Evolutionary conservation across 1,140 invertebrate genomes (phyloP), one percentile per base, ranked within the genome.

Genomic region (Sesamia nonagrioides): DNA sequence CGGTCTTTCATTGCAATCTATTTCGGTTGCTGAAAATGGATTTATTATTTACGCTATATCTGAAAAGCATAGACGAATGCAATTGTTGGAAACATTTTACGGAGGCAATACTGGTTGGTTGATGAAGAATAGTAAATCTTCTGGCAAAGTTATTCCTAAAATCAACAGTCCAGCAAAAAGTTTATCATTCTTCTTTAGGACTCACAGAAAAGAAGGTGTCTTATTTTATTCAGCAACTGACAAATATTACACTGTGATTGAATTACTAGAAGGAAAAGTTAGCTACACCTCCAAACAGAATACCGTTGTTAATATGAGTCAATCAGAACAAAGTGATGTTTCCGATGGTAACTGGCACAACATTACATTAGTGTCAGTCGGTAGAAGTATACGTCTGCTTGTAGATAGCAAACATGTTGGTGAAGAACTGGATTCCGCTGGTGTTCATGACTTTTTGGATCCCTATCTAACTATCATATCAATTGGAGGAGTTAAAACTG

Each of bases 371-470:
- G 93, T 96, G 58, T 96, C 97, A 0, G 95, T 96, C 27, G 96
- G 96, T n/a, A 95, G 97, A 61, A 96, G 96, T 9, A 94, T 98
- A 17, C 95, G 96, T 76, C 82, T 98, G 3, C 89, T 97, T 17
- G 91, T 98, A 0, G 97, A 98, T 89, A 96, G 95, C 21, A 86
- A 91, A n/a, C 93, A 96, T 74, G 95, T 97, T 0, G 98, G 98
- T 0, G 98, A 98, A 84, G 98, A 98, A 87, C 94, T 99, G 3
- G 98, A 98, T 87, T 95, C 97, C 1, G 97, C 96, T 13, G 97
- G 97, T 11, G 97, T 98, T 1, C 98, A 99, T 88, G 98, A 99
- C 88, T 98, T 99, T 89, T 95, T 99, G 8, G 98, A 99, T 93
- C 98, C 98, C 1, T 98, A 98, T 88, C 92, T 99, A 8, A 98